A percentile compares a stretch with the other conserved stretches of the same genome.
Evolutionary conservation across 2,797 vertebrate species (phyloP).

Genomic region (Sebastes diploproa): DNA sequence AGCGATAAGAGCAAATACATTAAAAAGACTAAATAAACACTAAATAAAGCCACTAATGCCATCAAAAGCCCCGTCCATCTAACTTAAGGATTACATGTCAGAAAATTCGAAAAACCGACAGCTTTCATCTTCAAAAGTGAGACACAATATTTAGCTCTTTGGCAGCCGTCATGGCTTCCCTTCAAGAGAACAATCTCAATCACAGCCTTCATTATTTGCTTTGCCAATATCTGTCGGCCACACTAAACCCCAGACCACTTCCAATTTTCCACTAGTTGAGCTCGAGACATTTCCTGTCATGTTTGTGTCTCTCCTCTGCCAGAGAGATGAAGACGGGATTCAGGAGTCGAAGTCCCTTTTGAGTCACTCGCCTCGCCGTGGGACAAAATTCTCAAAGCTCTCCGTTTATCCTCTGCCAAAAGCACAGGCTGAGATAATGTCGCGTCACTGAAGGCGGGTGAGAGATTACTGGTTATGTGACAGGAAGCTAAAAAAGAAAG

Average conservation of each 20-base stretch:
- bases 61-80: slow-evolving; percentile 22
- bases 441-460: not conserved
- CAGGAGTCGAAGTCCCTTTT: slow-evolving; percentile 22
- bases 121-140: slow-evolving; percentile 21
- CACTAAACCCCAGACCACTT: slow-evolving; percentile 45
- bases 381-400: slow-evolving; percentile 24
- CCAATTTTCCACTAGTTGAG: slow-evolving; percentile 56
- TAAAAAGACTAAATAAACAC: slow-evolving; percentile 17
- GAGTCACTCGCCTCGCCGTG: slow-evolving; percentile 13
- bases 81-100: slow-evolving; percentile 11
- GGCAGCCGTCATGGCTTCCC: slow-evolving; percentile 13
- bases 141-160: slow-evolving; percentile 20
- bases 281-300: slow-evolving; percentile 28
- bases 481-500: not conserved
- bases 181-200: slow-evolving; percentile 60
- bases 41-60: slow-evolving; percentile 11
- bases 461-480: slow-evolving; percentile 11
- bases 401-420: slow-evolving; percentile 32
- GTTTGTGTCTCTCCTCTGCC: slow-evolving; percentile 31
- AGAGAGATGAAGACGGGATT: slow-evolving; percentile 31
- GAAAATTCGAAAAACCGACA: not conserved
- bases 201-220: slow-evolving; percentile 50
- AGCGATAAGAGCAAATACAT: slow-evolving; percentile 35
- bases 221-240: slow-evolving; percentile 48
- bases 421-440: slow-evolving; percentile 16